Percentiles rank a stretch among this genome's conserved stretches.
phyloP scores from a whole-genome alignment of 2,797 vertebrate genomes.

The Aphelocoma californica region DNA sequence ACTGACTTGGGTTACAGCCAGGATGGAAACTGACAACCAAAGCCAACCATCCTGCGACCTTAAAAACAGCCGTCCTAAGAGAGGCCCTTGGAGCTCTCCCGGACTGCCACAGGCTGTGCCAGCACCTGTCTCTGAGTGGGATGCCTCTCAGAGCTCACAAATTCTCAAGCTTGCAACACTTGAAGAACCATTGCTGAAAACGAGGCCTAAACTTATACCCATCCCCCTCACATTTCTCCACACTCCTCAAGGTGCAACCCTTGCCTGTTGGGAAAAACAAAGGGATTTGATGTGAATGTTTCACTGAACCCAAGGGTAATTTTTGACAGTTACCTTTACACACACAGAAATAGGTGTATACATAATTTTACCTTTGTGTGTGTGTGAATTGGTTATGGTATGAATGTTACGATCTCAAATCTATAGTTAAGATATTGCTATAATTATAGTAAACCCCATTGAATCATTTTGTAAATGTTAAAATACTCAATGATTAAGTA shows the following conservation, averaged over 20 bases:
- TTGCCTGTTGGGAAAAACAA: neutral
- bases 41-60: neutral
- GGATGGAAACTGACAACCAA: neutral
- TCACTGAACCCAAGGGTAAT: neutral
- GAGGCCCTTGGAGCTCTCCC: neutral
- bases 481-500: neutral
- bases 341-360: neutral
- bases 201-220: rapidly evolving
- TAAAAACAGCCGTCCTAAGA: neutral
- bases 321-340: neutral
- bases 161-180: neutral
- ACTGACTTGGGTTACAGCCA: neutral
- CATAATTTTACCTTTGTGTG: neutral
- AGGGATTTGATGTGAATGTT: neutral
- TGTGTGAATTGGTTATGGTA: neutral
- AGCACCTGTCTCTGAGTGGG: neutral
- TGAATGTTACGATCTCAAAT: neutral
- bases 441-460: neutral
- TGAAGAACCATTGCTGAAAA: rapidly evolving
- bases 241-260: neutral
- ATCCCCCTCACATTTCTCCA: neutral
- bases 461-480: neutral
- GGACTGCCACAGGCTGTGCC: neutral
- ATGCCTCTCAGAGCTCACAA: neutral
- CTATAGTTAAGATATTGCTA: neutral